These are phyloP conservation scores for Lepas anatifera DNA, from an alignment of 2,888 invertebrate species.

Conservation along the genomic window DNA sequence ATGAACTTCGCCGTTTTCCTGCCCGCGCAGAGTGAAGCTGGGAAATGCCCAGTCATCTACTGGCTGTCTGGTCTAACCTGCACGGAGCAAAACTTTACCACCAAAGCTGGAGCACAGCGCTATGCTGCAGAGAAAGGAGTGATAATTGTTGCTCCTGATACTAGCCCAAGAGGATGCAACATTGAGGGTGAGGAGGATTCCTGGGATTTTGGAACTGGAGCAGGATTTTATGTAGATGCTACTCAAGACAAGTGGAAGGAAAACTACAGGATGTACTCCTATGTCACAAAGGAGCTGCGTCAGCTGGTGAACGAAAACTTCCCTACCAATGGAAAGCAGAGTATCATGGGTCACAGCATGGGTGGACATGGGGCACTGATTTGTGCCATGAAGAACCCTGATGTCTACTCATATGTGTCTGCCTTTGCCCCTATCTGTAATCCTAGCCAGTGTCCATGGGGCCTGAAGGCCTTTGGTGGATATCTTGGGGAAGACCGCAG, in stretches of 20 bases:
- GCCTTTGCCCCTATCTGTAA: constrained; percentile 93
- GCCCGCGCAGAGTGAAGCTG: constrained; percentile 55
- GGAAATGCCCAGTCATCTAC: constrained; percentile 58
- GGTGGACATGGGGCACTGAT: constrained; percentile 94
- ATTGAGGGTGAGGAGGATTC: constrained; percentile 81
- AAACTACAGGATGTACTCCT: constrained; percentile 90
- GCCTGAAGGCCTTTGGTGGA: constrained; percentile 61
- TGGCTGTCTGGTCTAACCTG: constrained; percentile 88
- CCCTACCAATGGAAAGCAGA: constrained; percentile 29
- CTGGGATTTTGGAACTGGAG: constrained; percentile 91
- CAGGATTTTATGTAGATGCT: constrained; percentile 93
- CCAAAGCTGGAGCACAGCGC: constrained; percentile 88
- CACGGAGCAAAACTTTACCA: constrained; percentile 88
- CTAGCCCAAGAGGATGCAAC: constrained; percentile 81
- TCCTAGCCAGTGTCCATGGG: constrained; percentile 75
- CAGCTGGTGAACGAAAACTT: constrained; percentile 63
- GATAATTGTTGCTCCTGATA: constrained; percentile 86
- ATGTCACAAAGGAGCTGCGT: constrained; percentile 76
- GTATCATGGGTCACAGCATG: constrained; percentile 58
- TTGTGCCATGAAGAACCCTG: constrained; percentile 79
- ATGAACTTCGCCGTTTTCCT: constrained; percentile 90
- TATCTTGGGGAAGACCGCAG: constrained; percentile 57
- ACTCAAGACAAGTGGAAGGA: constrained; percentile 78
- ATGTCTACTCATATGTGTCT: constrained; percentile 68
- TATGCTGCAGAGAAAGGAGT: constrained; percentile 75